Percentiles rank a stretch among this genome's conserved stretches.
phyloP scores from a whole-genome alignment of 2,888 invertebrate species.

The Chorisops tibialis region DNA sequence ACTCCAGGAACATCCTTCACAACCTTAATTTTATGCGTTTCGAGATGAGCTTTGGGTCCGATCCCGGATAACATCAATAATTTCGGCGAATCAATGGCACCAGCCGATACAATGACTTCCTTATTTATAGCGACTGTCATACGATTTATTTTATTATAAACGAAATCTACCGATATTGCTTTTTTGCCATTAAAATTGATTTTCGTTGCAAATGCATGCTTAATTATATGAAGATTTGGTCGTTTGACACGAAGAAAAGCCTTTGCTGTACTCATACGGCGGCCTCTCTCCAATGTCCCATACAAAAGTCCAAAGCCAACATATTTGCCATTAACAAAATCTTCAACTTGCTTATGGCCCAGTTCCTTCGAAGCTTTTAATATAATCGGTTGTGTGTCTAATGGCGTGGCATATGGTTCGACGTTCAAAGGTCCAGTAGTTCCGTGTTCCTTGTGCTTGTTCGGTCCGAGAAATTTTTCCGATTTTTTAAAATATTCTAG shows the following conservation, averaged over 20 bases:
- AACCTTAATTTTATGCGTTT: conserved; percentile 34
- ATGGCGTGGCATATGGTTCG: conserved; percentile 64
- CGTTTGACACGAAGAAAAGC: conserved; percentile 58
- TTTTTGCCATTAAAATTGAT: conserved; percentile 23
- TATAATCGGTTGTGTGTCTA: conserved; percentile 62
- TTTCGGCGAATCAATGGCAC: conserved; percentile 41
- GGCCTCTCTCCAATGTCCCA: conserved; percentile 68
- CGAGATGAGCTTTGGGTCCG: conserved; percentile 37
- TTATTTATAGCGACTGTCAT: conserved; percentile 34
- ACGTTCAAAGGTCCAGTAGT: conserved; percentile 65
- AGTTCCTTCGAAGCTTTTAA: conserved; percentile 64
- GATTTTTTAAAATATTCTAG: conserved; percentile 78
- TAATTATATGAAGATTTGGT: conserved; percentile 40
- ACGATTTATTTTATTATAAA: conserved; percentile 11
- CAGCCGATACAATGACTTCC: conserved; percentile 42
- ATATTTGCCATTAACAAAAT: conserved; percentile 69
- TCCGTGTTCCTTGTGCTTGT: conserved; percentile 56
- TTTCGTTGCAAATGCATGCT: conserved; percentile 35
- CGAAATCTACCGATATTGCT: conserved; percentile 21
- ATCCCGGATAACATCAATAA: conserved; percentile 42
- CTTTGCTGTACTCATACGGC: conserved; percentile 74
- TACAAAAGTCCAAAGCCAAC: conserved; percentile 70
- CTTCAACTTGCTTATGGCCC: conserved; percentile 58
- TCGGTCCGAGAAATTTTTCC: conserved; percentile 66
- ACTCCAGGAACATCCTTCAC: conserved; percentile 52